phyloP scores from a whole-genome alignment of 2,888 invertebrate genomes.

The Cheiracanthium punctorium region DNA sequence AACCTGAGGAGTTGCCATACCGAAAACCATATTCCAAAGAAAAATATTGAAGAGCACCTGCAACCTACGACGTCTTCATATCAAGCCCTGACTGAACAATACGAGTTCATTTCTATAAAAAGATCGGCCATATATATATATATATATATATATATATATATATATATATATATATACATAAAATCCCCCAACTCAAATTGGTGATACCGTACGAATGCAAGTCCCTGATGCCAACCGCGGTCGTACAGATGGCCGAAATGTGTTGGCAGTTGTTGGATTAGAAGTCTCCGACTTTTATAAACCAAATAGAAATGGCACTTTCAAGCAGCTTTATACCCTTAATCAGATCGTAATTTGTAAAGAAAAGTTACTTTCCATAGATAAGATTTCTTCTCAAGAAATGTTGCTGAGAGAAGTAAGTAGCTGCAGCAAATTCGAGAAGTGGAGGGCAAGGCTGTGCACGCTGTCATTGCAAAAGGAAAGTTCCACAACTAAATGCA shows the following conservation, averaged over 20 bases:
- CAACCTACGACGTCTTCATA: conserved; percentile 41
- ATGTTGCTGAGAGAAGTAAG: conserved; percentile 45
- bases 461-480: conserved; percentile 43
- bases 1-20: conserved; percentile 41
- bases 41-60: conserved; percentile 53
- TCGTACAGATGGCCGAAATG: conserved; percentile 34
- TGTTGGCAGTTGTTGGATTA: conserved; percentile 26
- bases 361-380: conserved; percentile 41
- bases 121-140: not conserved
- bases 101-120: conserved; percentile 56
- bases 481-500: conserved; percentile 31
- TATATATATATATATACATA: not conserved
- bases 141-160: not conserved
- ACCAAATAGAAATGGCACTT: conserved; percentile 24
- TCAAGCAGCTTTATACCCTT: conserved; percentile 44
- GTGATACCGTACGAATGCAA: conserved; percentile 19
- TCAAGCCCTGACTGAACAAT: conserved; percentile 50
- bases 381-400: conserved; percentile 52
- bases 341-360: conserved; percentile 49
- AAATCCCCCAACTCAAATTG: not conserved
- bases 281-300: conserved; percentile 31
- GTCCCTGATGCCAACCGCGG: conserved; percentile 24
- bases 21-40: conserved; percentile 42
- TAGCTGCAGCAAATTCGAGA: conserved; percentile 36
- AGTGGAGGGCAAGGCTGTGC: conserved; percentile 14